Evolutionary conservation across 2,113 vertebrate genomes (phyloP).

Genomic region (Typhlomys cinereus): DNA sequence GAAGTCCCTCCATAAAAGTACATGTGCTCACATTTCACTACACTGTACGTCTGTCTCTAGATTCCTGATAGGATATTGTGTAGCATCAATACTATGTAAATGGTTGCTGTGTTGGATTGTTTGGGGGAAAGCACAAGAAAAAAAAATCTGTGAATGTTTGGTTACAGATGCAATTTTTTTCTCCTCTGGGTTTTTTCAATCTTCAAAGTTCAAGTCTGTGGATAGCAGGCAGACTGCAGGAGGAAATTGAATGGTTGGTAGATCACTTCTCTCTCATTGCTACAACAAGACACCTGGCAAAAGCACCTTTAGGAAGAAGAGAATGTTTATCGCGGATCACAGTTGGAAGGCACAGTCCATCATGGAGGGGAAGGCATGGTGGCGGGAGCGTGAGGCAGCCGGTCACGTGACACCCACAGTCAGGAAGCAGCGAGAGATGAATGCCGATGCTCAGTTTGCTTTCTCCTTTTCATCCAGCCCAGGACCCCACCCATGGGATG

Average conservation of each 20-base stretch:
- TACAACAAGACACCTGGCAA: not conserved
- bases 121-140: not conserved
- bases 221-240: not conserved
- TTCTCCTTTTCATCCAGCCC: not conserved
- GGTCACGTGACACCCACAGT: not conserved
- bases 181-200: not conserved
- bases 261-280: not conserved
- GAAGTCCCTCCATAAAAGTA: not conserved
- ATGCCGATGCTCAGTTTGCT: not conserved
- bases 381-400: too few relatives aligned
- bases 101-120: not conserved
- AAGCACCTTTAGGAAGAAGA: not conserved
- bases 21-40: not conserved
- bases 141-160: not conserved
- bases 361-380: not conserved
- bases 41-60: not conserved
- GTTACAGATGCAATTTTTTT: not conserved
- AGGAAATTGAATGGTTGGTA: not conserved
- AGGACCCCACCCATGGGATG: too few relatives aligned
- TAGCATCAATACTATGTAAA: not conserved
- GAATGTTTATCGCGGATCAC: not conserved
- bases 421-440: not conserved
- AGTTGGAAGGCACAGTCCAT: not conserved
- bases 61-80: not conserved
- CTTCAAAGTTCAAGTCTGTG: not conserved